These are phyloP conservation scores for Fragum sueziense DNA, from an alignment of 2,888 invertebrate species.

Conservation along the genomic window DNA sequence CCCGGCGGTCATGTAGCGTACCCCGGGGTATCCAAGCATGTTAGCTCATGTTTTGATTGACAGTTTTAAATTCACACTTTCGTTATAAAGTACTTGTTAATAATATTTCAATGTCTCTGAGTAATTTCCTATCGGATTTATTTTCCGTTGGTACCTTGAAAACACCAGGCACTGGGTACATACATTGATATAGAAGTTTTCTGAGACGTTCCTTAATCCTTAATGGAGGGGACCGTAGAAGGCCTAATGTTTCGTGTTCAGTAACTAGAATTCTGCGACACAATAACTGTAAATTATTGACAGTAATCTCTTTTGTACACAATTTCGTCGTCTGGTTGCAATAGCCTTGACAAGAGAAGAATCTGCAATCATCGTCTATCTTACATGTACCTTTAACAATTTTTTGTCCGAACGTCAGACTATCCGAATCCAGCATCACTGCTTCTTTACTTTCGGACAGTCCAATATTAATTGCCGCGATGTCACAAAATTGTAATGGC, in stretches of 20 bases:
- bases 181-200: slow-evolving; percentile 5
- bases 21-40: too few relatives aligned
- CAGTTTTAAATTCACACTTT: too few relatives aligned
- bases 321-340: neutral
- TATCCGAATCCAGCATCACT: slow-evolving; percentile 86
- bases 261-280: neutral
- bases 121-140: neutral
- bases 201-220: neutral
- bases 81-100: neutral
- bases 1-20: too few relatives aligned
- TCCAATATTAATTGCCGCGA: slow-evolving; percentile 88
- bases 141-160: slow-evolving; percentile 3
- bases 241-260: neutral
- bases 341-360: neutral
- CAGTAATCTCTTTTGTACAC: neutral
- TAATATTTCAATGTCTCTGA: neutral
- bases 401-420: slow-evolving; percentile 82
- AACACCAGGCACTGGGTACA: neutral
- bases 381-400: neutral
- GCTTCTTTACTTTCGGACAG: slow-evolving; percentile 80
- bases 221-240: neutral
- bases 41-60: too few relatives aligned
- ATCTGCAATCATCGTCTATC: neutral
- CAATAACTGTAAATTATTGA: neutral
- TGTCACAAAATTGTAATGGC: slow-evolving; percentile 86